Evolutionary conservation across 2,888 invertebrate genomes (phyloP).

Genomic region (Idaea dimidiata): DNA sequence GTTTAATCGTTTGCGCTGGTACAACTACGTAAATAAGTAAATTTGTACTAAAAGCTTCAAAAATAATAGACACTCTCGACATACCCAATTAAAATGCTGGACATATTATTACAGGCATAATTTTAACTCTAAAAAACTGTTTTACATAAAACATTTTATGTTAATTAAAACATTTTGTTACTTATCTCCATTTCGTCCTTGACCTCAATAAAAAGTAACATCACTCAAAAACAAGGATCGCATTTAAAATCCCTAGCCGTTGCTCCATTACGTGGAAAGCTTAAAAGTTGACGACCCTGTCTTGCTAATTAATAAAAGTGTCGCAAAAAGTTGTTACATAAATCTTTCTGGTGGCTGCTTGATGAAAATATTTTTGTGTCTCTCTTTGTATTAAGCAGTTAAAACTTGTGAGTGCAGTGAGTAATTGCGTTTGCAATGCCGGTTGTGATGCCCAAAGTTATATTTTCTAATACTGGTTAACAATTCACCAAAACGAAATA

Average conservation of each 20-base stretch:
- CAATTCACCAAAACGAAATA: too few species aligned
- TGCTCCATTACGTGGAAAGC: slow-evolving; percentile 37
- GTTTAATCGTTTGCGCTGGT: too few species aligned
- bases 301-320: slow-evolving; percentile 44
- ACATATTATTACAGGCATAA: background rate
- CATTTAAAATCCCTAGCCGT: slow-evolving; percentile 35
- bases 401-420: too few species aligned
- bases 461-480: too few species aligned
- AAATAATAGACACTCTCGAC: too few species aligned
- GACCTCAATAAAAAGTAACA: slow-evolving; percentile 5
- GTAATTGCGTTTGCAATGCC: too few species aligned
- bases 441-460: too few species aligned
- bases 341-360: slow-evolving; percentile 21
- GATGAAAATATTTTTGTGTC: background rate
- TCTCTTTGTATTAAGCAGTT: background rate
- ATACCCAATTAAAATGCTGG: background rate
- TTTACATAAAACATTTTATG: background rate
- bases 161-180: background rate
- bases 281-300: slow-evolving; percentile 20
- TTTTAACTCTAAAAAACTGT: background rate
- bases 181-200: background rate
- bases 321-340: slow-evolving; percentile 40
- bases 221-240: slow-evolving; percentile 25
- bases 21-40: too few species aligned
- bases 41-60: too few species aligned